Percentiles rank a stretch among this genome's conserved stretches.
phyloP scores from a whole-genome alignment of 2,888 invertebrate genomes.

The Xestia rhomboidea region DNA sequence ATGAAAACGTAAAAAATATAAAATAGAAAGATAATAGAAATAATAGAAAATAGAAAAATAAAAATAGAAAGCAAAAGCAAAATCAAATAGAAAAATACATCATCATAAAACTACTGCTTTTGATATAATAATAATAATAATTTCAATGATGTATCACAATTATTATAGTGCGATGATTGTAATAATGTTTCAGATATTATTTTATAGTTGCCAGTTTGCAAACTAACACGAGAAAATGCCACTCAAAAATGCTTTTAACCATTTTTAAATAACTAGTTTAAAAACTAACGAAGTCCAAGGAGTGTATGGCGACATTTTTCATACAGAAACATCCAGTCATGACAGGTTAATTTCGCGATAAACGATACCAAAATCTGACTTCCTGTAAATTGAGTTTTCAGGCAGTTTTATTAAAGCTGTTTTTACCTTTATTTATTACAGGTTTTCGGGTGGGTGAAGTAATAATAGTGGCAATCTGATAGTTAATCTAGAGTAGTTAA shows the following conservation, averaged over 20 bases:
- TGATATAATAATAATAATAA: no score
- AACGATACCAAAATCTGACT: slow-evolving; percentile 62
- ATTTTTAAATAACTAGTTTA: slow-evolving; percentile 43
- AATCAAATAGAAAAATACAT: not conserved
- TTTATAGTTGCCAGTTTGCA: not conserved
- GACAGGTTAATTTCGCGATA: slow-evolving; percentile 73
- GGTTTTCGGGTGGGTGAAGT: not conserved
- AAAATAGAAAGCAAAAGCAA: not conserved
- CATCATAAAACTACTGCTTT: not conserved
- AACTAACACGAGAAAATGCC: not conserved
- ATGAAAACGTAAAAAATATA: not conserved
- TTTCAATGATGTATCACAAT: not conserved
- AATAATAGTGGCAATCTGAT: slow-evolving; percentile 17
- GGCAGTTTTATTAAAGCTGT: slow-evolving; percentile 53
- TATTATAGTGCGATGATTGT: not conserved
- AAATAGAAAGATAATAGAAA: not conserved
- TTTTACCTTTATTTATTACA: slow-evolving; percentile 22
- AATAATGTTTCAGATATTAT: not conserved
- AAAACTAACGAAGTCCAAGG: slow-evolving; percentile 36
- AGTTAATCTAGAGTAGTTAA: slow-evolving; percentile 23
- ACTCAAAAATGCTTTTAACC: not conserved
- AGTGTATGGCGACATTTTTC: slow-evolving; percentile 62
- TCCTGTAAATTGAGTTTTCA: slow-evolving; percentile 57
- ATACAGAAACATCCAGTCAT: slow-evolving; percentile 69
- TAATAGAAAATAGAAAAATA: not conserved